Base-by-base conservation (phyloP, 2,797 vertebrate species). In the Danionella dracula region DNA sequence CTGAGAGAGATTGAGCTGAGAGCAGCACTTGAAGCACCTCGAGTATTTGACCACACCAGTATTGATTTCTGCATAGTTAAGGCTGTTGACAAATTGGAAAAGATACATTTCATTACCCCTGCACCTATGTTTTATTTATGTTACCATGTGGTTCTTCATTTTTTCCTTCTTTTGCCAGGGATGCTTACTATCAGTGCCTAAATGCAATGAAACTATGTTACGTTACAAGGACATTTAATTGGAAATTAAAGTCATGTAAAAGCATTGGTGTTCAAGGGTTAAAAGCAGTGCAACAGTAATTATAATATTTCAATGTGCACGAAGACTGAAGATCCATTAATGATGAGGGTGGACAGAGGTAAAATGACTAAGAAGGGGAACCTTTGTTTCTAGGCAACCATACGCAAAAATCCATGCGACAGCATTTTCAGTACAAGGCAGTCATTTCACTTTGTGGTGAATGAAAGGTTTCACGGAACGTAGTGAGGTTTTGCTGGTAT, bases 41-140 rank as follows among this genome's bases (percentile, higher is more conserved):
- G 75, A 78, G 74, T 82, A 81, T 87, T 79, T 85, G 83, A 84
- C 57, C 63, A 76, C 75, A 78, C 76, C 83, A 75, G 51, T 81
- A 91, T 83, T 48, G 86, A 90, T 89, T 87, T 81, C 81, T 78
- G 79, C 76, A 54, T 61, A 29, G 74, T 70, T 32, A 45, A 70
- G 83, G 83, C 82, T 82, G 73, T 49, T 83, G 87, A 90, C 80
- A 82, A 78, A 88, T 83, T 77, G 73, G 56, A 73, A 76, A 74
- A 77, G 83, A 76, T 78, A 84, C 76, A 81, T 73, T 88, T 87
- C 69, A 80, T 86, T 90, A 90, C 75, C 76, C n/a, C n/a, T n/a
- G n/a, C n/a, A n/a, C n/a, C n/a, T n/a, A n/a, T n/a, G n/a, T n/a
- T n/a, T n/a, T n/a, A n/a, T 83, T 70, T 49, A 61, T 17, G 54